Evolutionary conservation across 2,888 invertebrate species (phyloP).

Genomic region (Drosophila yooni): DNA sequence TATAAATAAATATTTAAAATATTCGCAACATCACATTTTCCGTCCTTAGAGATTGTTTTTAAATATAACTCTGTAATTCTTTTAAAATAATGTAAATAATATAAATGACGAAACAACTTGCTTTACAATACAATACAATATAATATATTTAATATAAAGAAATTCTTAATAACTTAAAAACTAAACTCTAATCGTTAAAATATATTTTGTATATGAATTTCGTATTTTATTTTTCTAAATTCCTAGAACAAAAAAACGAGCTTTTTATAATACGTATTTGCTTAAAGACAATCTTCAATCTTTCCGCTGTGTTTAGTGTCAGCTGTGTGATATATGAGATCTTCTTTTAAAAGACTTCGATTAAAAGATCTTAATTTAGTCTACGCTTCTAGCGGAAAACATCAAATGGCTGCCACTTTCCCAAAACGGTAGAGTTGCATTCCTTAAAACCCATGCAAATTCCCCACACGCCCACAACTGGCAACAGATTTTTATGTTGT

Average conservation of each 20-base stretch:
- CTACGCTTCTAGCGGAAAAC: constrained; percentile 31
- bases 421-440: constrained; percentile 30
- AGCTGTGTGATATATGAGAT: constrained; percentile 25
- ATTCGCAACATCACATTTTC: not conserved
- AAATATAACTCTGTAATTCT: not conserved
- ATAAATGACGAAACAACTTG: not conserved
- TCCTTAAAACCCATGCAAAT: constrained; percentile 58
- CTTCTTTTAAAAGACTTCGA: constrained; percentile 3
- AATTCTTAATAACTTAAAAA: not conserved
- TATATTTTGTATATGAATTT: not conserved
- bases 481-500: constrained; percentile 33
- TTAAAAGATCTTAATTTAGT: constrained; percentile 20
- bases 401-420: constrained; percentile 27
- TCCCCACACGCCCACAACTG: constrained; percentile 48
- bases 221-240: not conserved
- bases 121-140: not conserved
- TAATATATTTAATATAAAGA: not conserved
- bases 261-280: not conserved
- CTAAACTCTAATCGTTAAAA: not conserved
- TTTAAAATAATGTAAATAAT: no score
- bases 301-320: constrained; percentile 8
- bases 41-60: not conserved
- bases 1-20: not conserved
- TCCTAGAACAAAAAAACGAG: not conserved
- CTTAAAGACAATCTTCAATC: not conserved